Percentiles rank a stretch among this genome's conserved stretches.
phyloP scores from a whole-genome alignment of 2,113 vertebrate genomes.

The Muscicapa adusta region DNA sequence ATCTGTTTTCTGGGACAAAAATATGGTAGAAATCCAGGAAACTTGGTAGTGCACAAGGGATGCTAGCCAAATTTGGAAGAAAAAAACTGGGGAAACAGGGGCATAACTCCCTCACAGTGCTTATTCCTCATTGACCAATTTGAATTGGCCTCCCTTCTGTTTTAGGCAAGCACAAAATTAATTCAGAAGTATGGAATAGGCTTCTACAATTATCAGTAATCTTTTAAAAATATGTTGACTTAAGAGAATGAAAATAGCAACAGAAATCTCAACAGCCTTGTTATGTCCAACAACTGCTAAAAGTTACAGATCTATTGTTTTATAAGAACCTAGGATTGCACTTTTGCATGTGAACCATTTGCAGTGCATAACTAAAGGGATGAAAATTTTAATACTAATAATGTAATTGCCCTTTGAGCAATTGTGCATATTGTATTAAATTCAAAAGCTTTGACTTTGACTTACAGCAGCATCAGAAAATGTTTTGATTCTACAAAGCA shows the following conservation, averaged over 20 bases:
- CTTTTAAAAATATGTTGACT: neutral
- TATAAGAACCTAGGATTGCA: neutral
- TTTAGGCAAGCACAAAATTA: neutral
- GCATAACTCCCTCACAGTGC: neutral
- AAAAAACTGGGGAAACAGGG: neutral
- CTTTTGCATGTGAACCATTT: neutral
- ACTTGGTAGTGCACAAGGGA: neutral
- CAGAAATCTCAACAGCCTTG: neutral
- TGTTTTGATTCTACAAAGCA: constrained; percentile 46
- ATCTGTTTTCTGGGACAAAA: neutral
- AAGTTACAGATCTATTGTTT: neutral
- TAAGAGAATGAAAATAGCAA: neutral
- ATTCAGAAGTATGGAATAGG: neutral
- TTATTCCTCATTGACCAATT: neutral
- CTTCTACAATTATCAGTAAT: neutral
- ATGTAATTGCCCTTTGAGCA: constrained; percentile 33
- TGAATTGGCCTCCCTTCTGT: neutral
- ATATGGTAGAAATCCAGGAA: neutral
- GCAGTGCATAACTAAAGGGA: neutral
- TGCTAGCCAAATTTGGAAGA: neutral
- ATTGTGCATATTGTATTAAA: neutral
- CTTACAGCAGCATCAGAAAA: constrained; percentile 24
- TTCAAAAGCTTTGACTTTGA: constrained; percentile 45
- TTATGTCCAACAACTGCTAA: neutral
- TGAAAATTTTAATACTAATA: constrained; percentile 21